Evolutionary conservation across 2,888 invertebrate genomes (phyloP).

Genomic region (Melanophora roralis): DNA sequence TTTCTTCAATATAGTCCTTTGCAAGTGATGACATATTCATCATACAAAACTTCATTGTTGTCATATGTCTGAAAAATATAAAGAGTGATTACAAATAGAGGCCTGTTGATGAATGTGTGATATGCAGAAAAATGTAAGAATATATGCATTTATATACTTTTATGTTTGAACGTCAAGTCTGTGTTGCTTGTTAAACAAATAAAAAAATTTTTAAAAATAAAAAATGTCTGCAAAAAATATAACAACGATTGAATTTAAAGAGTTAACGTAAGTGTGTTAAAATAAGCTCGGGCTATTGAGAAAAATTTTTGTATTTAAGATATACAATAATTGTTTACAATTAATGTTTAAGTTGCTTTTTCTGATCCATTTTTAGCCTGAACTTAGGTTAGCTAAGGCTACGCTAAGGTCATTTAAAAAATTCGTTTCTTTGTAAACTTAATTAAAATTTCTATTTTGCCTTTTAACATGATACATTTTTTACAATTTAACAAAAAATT

Average conservation of each 20-base stretch:
- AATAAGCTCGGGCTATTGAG: too few species aligned
- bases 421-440: too few species aligned
- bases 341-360: too few species aligned
- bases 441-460: too few species aligned
- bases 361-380: too few species aligned
- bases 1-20: neutral
- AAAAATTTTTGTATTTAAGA: too few species aligned
- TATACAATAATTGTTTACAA: too few species aligned
- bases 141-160: neutral
- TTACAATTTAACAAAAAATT: too few species aligned
- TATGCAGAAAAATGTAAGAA: slow-evolving; percentile 16
- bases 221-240: neutral
- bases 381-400: too few species aligned
- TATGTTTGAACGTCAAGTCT: neutral
- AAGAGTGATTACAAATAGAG: slow-evolving; percentile 21
- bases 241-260: neutral
- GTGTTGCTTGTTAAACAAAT: neutral
- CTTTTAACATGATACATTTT: too few species aligned
- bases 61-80: slow-evolving; percentile 28
- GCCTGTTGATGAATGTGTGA: neutral
- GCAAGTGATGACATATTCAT: slow-evolving; percentile 25
- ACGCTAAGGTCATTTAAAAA: too few species aligned
- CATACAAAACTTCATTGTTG: neutral
- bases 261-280: too few species aligned
- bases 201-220: neutral